Base-by-base conservation (phyloP, 2,888 invertebrate genomes). In the Lasioglossum figueresi region DNA sequence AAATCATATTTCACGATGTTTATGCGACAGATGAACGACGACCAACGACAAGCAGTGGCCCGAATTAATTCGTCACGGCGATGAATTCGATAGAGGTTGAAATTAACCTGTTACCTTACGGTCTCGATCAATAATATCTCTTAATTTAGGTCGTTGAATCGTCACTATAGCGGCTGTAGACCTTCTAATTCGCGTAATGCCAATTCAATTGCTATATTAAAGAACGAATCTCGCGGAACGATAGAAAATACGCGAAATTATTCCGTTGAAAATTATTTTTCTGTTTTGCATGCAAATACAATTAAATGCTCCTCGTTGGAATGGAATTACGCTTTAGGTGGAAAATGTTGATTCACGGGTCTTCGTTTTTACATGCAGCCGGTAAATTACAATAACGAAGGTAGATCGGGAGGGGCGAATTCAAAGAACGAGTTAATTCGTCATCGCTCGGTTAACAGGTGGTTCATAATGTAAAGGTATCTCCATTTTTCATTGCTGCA, bases 401-500 rank as follows among this genome's bases (percentile, higher is more conserved):
- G 23, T 34, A 66, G 19, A 34, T 66, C 66, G 66, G 19, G 10
- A 1, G 12, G 8, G 19, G 34, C 6, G 66, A 19, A 66, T 19
- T 31, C 34, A 34, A 16, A 34, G 66, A 34, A 34, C 66, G 23
- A 34, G 66, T 34, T 34, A 66, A 66, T 34, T 66, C 66, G 66
- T 34, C 19, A 63, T 66, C 34, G 31, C 66, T 23, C 66, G 34
- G 66, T 34, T 19, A 66, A 66, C 66, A 66, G 66, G 66, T 66
- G 66, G 66, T 66, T 66, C 19, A 66, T 66, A 66, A 66, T 66
- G 66, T 23, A 66, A 66, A 34, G 66, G 66, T 34, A 66, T 66
- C 66, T 66, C 31, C 34, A 66, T 66, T 66, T 66, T 66, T 66
- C 66, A 66, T 66, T 34, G 10, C 34, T 1, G 34, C 34, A 31